These are phyloP conservation scores for Rhodeus uyekii DNA, from an alignment of 2,797 vertebrate genomes.

Conservation along the genomic window DNA sequence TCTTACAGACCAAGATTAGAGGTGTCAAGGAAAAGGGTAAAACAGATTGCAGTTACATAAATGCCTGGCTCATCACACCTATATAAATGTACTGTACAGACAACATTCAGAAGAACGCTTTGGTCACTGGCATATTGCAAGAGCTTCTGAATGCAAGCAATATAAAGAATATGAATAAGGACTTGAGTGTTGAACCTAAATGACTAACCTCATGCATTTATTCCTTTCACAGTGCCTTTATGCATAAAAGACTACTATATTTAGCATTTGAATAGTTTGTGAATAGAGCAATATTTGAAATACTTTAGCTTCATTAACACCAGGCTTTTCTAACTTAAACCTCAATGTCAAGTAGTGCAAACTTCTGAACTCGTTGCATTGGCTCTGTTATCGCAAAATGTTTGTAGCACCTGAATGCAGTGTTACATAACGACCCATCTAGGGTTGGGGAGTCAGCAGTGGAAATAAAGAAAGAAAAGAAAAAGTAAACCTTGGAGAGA, in stretches of 20 bases:
- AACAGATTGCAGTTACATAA: slow-evolving; percentile 5
- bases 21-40: not conserved
- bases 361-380: not conserved
- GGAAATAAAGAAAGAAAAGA: too few relatives aligned
- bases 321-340: not conserved
- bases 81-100: not conserved
- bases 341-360: not conserved
- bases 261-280: not conserved
- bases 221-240: not conserved
- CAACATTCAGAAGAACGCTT: not conserved
- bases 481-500: too few relatives aligned
- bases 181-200: not conserved
- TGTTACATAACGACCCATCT: too few relatives aligned
- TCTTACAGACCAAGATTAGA: not conserved
- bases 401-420: too few relatives aligned
- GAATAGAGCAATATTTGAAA: not conserved
- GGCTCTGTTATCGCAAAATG: not conserved
- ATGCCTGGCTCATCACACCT: not conserved
- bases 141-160: not conserved
- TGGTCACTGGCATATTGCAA: not conserved
- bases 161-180: not conserved
- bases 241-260: not conserved
- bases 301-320: not conserved
- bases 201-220: not conserved
- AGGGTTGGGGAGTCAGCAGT: too few relatives aligned